Base-by-base conservation (phyloP, 2,888 invertebrate genomes). In the Octonoba sinensis region DNA sequence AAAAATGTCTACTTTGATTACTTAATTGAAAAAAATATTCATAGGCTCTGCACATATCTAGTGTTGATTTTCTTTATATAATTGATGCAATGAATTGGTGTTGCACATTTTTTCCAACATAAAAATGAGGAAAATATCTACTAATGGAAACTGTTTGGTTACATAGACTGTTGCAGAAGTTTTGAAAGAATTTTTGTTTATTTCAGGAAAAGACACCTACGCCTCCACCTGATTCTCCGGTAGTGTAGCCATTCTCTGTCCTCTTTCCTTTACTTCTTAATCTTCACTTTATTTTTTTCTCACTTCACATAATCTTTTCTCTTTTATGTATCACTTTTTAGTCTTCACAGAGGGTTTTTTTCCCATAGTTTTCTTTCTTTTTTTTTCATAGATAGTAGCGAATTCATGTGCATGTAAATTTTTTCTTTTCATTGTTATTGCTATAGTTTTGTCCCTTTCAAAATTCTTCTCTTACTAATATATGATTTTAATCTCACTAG, bases 151-250 rank as follows among this genome's bases (percentile, higher is more conserved):
- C 16, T 65, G 44, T 65, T 65, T 46, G 49, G 65, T 65, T 49
- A 24, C 46, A 12, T 54, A 36, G 67, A 20, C 54, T 51, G 16
- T 54, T 15, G 27, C 36, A 67, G 22, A 56, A 56, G 36, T 36
- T 82, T 69, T 78, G 72, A 83, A 70, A 77, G 49, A 77, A 16
- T 83, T 46, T 83, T 74, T 83, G 60, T 81, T 71, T 76, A 44
- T 86, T 85, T 66, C 86, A 86, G 86, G 85, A 85, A 84, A 85
- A 85, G 84, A 84, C 72, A 77, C 84, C 85, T 59, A 72, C 78
- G 72, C 84, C 85, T 71, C 85, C 86, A 74, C 82, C 85, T 83
- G 85, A 86, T 82, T 84, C 85, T 84, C 85, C 86, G 87, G 87
- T 87, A 87, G 87, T 87, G 84, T 84, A 84, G 83, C 78, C 65